Evolutionary conservation across 2,797 vertebrate genomes (phyloP).

Genomic region (Lacerta bilineata): DNA sequence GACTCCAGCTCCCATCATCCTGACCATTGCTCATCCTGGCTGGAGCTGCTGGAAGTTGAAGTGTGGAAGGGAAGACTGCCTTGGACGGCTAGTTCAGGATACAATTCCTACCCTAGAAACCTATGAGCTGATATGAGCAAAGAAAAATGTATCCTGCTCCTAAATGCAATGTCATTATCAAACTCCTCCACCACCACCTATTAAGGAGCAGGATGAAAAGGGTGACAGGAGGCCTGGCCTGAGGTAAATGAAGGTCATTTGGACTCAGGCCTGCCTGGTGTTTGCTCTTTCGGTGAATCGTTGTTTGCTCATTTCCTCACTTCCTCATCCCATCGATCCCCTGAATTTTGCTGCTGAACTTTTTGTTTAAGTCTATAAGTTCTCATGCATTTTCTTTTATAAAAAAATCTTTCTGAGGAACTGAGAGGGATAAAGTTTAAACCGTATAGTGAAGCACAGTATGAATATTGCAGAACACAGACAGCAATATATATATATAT

Average conservation of each 20-base stretch:
- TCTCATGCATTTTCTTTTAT: background rate
- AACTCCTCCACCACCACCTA: background rate
- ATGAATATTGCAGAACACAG: background rate
- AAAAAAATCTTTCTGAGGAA: background rate
- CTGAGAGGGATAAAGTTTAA: background rate
- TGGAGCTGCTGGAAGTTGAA: background rate
- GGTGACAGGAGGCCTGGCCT: background rate
- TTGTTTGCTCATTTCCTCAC: constrained; percentile 9
- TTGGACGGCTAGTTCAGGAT: background rate
- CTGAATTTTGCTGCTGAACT: background rate
- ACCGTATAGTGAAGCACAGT: background rate
- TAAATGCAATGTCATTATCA: background rate
- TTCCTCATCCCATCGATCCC: background rate
- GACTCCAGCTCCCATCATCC: background rate
- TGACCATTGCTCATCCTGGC: background rate
- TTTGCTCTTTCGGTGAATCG: background rate
- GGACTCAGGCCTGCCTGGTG: background rate
- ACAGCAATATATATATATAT: no score
- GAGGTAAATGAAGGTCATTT: background rate
- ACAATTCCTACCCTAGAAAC: background rate
- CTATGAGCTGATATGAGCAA: background rate
- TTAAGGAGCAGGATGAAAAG: background rate
- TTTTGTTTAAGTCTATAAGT: background rate
- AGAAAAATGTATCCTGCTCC: background rate
- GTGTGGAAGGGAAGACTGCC: background rate